Evolutionary conservation across 2,797 vertebrate species (phyloP), one percentile per base, ranked within the genome.

Genomic region (Tragelaphus eurycerus): DNA sequence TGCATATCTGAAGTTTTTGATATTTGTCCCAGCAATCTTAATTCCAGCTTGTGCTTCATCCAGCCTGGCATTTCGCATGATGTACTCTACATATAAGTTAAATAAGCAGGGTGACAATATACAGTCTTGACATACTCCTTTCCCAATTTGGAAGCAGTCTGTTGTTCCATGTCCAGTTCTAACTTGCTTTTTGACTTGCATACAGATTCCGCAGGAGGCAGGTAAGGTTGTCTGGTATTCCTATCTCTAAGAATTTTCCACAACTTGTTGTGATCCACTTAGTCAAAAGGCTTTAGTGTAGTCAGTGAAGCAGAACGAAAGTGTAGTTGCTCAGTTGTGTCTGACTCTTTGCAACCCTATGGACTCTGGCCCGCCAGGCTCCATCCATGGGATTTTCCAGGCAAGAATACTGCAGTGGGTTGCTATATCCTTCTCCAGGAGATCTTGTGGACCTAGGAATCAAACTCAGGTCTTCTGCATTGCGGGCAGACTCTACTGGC

Each of bases 281-380:
- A 71, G n/a, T 67, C n/a, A 67, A 34, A n/a, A 71, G 19, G 34
- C 67, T 71, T 38, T 6, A 71, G 34, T 71, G 67, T 6, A 71
- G 64, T 38, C 64, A 71, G n/a, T 38, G 64, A 38, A 12, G 17
- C 64, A 71, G 64, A 21, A 15, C 31, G 29, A 62, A 67, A 12
- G n/a, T 38, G n/a, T 34, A 11, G 67, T 13, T 0, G 67, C 11
- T 71, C 34, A 38, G 67, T 23, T 38, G 19, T 23, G 10, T 71
- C 67, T 5, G 10, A 23, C 34, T 67, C 31, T 64, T 17, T 23
- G 67, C 34, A 71, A 38, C 34, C 19, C 34, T 71, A 11, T 3
- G 67, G 10, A 71, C 67, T 23, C 0, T 38, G 67, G 67, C 19
- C 19, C 0, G 1, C 67, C 10, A 71, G 34, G 2, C 67, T 23